Base-by-base conservation (phyloP, 2,888 invertebrate genomes). In the Chirona hameri region DNA sequence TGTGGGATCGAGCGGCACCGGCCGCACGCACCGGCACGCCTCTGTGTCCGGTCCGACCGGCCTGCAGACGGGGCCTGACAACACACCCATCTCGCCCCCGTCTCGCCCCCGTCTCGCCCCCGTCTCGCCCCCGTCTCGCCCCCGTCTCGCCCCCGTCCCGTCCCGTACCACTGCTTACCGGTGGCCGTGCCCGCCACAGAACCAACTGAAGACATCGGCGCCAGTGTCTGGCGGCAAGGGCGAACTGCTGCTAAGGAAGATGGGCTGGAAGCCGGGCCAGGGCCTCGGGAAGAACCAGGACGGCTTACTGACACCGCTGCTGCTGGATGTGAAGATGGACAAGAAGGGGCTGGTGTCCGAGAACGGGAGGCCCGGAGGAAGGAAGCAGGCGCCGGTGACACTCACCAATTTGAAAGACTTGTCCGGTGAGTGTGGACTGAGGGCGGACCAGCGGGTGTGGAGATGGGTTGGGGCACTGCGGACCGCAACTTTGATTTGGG, bases 241-340 rank as follows among this genome's bases (percentile, higher is more conserved):
- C 39, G 96, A 97, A 96, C 93, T 94, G 86, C 91, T 99, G 84
- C 91, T 99, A 81, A 95, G 97, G 90, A 98, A 98, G 91, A 98
- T 99, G 98, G 99, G 99, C 79, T 99, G 99, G 99, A 93, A 93
- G 85, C 97, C 97, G 0, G 99, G 99, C 0, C 95, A 96, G 88
- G 99, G 99, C 48, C 91, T 99, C 82, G 99, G 99, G 65, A 98
- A 97, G 88, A 95, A 97, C 87, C 96, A 96, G 87, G 95, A 95
- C 82, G 99, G 99, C 0, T 91, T 94, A 0, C 89, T 96, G 31
- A 96, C 95, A 87, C 99, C 99, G 0, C 90, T 99, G 18, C 90
- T 95, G 84, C 90, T 99, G 0, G 98, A 98, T 88, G 94, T 99
- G n/a, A 99, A 99, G 89, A 91, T 96, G 85, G 98, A 99, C 88